A percentile compares a stretch with the other conserved stretches of the same genome.
Evolutionary conservation across 2,888 invertebrate genomes (phyloP).

Genomic region (Notodonta dromedarius): DNA sequence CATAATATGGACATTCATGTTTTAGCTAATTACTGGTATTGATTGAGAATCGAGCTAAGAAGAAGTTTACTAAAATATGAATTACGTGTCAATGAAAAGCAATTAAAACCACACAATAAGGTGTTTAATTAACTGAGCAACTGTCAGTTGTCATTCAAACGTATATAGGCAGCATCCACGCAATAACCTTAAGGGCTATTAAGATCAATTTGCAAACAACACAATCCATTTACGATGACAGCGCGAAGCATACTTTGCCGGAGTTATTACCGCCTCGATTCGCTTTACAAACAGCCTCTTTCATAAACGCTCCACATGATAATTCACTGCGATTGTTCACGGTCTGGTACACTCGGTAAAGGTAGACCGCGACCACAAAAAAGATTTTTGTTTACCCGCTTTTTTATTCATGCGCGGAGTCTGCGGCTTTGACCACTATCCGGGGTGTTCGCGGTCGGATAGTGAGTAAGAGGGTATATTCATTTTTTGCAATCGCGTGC

Average conservation of each 20-base stretch:
- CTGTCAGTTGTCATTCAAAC: slow-evolving; percentile 33
- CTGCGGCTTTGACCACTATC: slow-evolving; percentile 67
- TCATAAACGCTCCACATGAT: slow-evolving; percentile 78
- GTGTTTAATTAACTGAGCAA: slow-evolving; percentile 13
- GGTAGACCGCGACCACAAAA: slow-evolving; percentile 80
- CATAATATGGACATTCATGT: too few species aligned
- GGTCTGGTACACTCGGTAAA: slow-evolving; percentile 78
- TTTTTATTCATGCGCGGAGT: slow-evolving; percentile 71
- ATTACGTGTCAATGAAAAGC: not conserved
- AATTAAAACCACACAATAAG: not conserved
- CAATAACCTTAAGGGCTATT: slow-evolving; percentile 48
- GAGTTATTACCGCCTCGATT: slow-evolving; percentile 67
- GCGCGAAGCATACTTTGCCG: slow-evolving; percentile 50
- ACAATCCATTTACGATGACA: slow-evolving; percentile 67
- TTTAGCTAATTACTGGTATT: too few species aligned
- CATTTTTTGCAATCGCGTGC: slow-evolving; percentile 67
- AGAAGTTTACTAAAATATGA: too few species aligned
- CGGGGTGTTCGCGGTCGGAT: slow-evolving; percentile 63
- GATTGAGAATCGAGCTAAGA: too few species aligned
- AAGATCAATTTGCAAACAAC: slow-evolving; percentile 67
- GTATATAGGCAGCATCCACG: slow-evolving; percentile 41
- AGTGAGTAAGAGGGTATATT: slow-evolving; percentile 52
- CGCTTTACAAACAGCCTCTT: slow-evolving; percentile 75
- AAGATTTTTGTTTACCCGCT: slow-evolving; percentile 75
- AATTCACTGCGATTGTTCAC: slow-evolving; percentile 80